A percentile compares a stretch with the other conserved stretches of the same genome.
phyloP scores from a whole-genome alignment of 2,797 vertebrate species.

The Picus viridis region DNA sequence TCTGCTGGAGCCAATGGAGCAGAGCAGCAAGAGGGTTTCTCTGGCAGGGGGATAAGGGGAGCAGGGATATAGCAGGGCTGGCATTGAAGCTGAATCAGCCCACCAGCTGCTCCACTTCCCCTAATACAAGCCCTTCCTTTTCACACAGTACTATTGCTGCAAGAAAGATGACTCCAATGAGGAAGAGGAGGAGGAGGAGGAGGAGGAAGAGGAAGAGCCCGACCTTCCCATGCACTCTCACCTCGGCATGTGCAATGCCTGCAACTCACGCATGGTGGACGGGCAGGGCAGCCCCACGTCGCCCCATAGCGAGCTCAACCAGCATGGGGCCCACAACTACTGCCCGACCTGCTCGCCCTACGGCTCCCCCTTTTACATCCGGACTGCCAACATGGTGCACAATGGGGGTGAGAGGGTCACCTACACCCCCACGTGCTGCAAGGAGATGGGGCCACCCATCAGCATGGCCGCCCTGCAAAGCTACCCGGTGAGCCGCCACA shows the following conservation, averaged over 20 bases:
- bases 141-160: conserved; percentile 94
- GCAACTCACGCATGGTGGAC: conserved; percentile 84
- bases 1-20: background rate
- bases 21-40: background rate
- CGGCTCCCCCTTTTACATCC: conserved; percentile 90
- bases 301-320: conserved; percentile 75
- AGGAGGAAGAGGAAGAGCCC: conserved; percentile 82
- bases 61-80: background rate
- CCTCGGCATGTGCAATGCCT: conserved; percentile 87
- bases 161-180: conserved; percentile 90
- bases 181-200: conserved; percentile 83
- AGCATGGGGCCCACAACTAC: conserved; percentile 74
- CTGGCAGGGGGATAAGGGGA: background rate
- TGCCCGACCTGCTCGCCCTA: conserved; percentile 91
- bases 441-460: conserved; percentile 86
- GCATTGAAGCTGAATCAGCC: background rate
- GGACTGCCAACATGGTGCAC: conserved; percentile 86
- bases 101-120: accelerated
- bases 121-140: background rate
- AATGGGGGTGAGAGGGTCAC: conserved; percentile 90
- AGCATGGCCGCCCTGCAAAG: conserved; percentile 82
- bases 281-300: conserved; percentile 73
- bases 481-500: conserved; percentile 84
- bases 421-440: conserved; percentile 87
- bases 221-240: conserved; percentile 79